Percentiles rank a stretch among this genome's conserved stretches.
Evolutionary conservation across 2,113 vertebrate genomes (phyloP).

Genomic region (rabbit (Oryctolagus cuniculus)): DNA sequence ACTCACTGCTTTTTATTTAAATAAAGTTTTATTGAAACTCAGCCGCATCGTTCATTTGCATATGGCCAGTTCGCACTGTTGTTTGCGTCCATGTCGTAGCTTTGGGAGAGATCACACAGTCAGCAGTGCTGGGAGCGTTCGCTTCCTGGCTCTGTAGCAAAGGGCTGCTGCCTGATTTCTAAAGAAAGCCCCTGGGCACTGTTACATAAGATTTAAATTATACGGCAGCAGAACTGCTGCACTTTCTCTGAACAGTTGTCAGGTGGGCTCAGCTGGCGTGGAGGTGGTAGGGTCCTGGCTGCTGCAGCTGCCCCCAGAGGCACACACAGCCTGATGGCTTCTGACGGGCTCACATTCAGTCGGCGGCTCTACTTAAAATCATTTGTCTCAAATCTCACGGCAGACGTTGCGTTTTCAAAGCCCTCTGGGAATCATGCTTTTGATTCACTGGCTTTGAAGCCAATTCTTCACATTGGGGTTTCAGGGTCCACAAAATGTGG

Average conservation of each 20-base stretch:
- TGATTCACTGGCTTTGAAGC: constrained; percentile 71
- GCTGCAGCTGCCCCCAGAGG: neutral
- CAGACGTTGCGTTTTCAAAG: constrained; percentile 38
- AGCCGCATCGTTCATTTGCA: neutral
- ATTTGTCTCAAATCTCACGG: constrained; percentile 53
- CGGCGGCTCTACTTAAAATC: constrained; percentile 8
- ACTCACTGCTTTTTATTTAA: neutral
- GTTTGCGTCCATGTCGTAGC: neutral
- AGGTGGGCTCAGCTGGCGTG: neutral
- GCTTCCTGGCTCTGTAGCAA: neutral
- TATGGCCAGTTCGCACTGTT: neutral
- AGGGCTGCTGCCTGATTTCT: neutral
- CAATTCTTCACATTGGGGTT: constrained; percentile 66
- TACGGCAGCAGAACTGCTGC: neutral
- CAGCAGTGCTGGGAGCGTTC: neutral
- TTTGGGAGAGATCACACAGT: neutral
- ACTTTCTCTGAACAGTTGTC: neutral
- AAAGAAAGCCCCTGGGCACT: neutral
- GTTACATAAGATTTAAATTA: neutral
- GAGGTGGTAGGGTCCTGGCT: neutral
- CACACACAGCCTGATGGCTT: neutral
- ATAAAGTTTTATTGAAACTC: neutral
- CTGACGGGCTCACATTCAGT: neutral
- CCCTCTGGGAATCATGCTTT: constrained; percentile 60
- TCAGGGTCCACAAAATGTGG: constrained; percentile 67